Percentiles rank a stretch among this genome's conserved stretches.
Evolutionary conservation across 2,888 invertebrate species (phyloP).

Genomic region (Tribolium freemani): DNA sequence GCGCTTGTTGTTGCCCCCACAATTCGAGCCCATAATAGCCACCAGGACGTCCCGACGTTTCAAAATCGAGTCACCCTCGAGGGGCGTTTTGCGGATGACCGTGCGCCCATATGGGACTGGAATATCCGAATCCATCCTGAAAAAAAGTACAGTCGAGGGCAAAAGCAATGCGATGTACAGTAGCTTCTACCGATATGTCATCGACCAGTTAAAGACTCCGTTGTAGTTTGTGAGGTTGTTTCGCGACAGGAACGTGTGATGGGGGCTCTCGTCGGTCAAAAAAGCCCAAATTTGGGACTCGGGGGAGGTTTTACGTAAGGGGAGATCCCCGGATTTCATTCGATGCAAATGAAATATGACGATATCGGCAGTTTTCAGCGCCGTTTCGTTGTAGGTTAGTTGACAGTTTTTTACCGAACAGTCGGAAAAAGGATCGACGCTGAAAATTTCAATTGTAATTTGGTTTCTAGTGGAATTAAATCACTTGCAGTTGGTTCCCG

Average conservation of each 20-base stretch:
- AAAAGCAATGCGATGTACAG: constrained; percentile 1
- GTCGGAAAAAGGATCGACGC: constrained; percentile 70
- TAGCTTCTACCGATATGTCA: constrained; percentile 73
- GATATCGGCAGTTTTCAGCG: constrained; percentile 73
- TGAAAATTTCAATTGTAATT: constrained; percentile 56
- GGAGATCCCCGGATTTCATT: constrained; percentile 69
- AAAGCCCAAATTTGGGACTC: constrained; percentile 78
- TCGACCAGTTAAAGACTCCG: constrained; percentile 80
- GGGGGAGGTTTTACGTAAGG: constrained; percentile 63
- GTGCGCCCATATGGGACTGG: constrained; percentile 79
- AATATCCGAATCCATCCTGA: constrained; percentile 75
- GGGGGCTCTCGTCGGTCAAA: constrained; percentile 78
- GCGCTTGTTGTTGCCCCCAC: constrained; percentile 69
- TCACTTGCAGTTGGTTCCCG: constrained; percentile 63
- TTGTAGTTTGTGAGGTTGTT: constrained; percentile 68
- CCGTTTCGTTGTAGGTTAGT: constrained; percentile 71
- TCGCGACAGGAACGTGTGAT: constrained; percentile 70
- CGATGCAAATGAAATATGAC: constrained; percentile 75
- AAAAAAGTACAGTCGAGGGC: not conserved
- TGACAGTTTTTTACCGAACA: constrained; percentile 77
- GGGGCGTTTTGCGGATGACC: constrained; percentile 56
- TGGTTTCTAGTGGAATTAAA: not conserved
- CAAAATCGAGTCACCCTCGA: constrained; percentile 47
- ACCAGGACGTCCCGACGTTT: constrained; percentile 69
- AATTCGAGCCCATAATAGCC: constrained; percentile 75